Evolutionary conservation across 2,113 vertebrate species (phyloP), one percentile per base, ranked within the genome.

Genomic region (Suncus etruscus): DNA sequence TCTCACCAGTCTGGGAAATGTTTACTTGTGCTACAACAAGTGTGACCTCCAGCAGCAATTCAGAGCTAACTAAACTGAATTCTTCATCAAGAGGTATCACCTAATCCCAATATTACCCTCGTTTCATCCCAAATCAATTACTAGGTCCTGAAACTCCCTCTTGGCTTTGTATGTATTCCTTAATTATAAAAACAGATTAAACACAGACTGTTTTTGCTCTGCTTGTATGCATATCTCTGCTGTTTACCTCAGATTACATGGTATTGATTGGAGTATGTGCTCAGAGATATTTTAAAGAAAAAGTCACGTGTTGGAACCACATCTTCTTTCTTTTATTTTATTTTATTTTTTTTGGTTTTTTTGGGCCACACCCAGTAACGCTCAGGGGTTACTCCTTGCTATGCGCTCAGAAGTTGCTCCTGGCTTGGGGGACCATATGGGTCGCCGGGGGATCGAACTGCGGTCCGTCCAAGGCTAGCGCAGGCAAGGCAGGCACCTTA

Each of bases 131-230:
- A 61, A 69, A 88, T 70, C 50, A 68, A 10, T 10, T 4, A 1
- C 54, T 45, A 11, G 6, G 8, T 76, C 66, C 90, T 68, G 88
- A 68, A 86, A 83, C 68, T 73, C 76, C 29, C 24, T 12, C 70
- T 39, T 65, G 58, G 61, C 50, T 91, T 0, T 61, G 61, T 76
- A 48, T 73, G 0, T 11, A 18, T 47, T 25, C 12, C 31, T 78
- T 47, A n/a, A 78, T 66, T 91, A 95, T 89, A 94, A 94, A 94
- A 51, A 48, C 39, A 93, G 47, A 66, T 95, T 79, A 94, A 94
- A 96, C 93, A 73, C 80, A 87, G 84, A 8, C 94, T 94, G 89
- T 48, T 89, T 92, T 83, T 86, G 65, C 90, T 93, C 89, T 89
- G 86, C 69, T 81, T 31, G 51, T 85, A 9, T 73, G 84, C 86